Base-by-base conservation (phyloP, 2,888 invertebrate genomes). In the Ophonus ardosiacus region DNA sequence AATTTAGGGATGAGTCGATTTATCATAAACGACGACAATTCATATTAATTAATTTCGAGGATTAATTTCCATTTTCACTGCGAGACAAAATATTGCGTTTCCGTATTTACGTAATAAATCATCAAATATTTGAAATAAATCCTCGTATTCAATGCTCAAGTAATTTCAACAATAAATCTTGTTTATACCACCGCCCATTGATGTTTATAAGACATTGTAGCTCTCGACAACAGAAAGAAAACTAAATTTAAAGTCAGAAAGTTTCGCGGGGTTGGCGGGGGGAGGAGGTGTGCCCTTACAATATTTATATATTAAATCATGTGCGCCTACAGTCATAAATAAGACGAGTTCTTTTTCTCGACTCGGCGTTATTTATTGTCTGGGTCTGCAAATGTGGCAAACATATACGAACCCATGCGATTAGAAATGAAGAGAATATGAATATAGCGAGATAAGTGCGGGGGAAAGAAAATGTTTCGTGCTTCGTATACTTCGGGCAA, bases 281-380 rank as follows among this genome's bases (percentile, higher is more conserved):
- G 56, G 43, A 7, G 68, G 24, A 6, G 71, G 38, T 68, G 15
- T 71, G 43, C 74, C 74, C 68, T 71, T 71, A 82, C 82, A 82
- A 82, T 82, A 82, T 82, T 82, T 82, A 82, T 82, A 82, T 82
- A 71, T 82, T 82, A 82, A 71, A 82, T 82, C 82, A 82, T 82
- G 65, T 56, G 68, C 71, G 82, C 71, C 82, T 82, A 82, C 71
- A 38, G 82, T 31, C 57, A 82, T 82, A 82, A 82, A 82, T 82
- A 82, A 82, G 38, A 61, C 61, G 38, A 74, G 24, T 38, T 59
- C 38, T 78, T 18, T 51, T 51, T 78, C 24, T 31, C 38, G 24
- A n/a, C 43, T 40, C 4, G 71, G 18, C 56, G 81, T 82, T 82
- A 82, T 82, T 82, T 82, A 82, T 82, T 82, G 82, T 65, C 38